Evolutionary conservation across 2,797 vertebrate genomes (phyloP).

Genomic region (Ctenochaetus hawaiiensis): DNA sequence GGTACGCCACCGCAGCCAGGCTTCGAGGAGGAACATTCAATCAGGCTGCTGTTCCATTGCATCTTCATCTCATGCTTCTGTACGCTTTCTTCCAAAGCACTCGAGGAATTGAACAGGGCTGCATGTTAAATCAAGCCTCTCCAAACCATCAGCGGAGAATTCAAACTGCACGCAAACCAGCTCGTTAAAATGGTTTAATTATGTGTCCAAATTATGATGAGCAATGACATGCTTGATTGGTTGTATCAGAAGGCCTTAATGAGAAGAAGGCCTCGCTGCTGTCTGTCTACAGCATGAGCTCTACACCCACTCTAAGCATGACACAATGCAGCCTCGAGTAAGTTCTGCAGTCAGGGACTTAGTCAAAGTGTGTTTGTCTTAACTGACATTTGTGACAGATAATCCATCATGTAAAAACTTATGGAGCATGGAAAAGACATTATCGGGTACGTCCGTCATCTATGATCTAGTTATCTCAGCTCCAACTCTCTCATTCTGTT

Average conservation of each 20-base stretch:
- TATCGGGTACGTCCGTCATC: slow-evolving; percentile 15
- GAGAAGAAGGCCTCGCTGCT: slow-evolving; percentile 55
- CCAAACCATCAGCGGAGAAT: slow-evolving; percentile 31
- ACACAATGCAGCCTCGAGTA: slow-evolving; percentile 56
- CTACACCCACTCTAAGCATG: slow-evolving; percentile 33
- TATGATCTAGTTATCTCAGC: slow-evolving; percentile 15
- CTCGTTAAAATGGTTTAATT: slow-evolving; percentile 79
- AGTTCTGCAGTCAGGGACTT: slow-evolving; percentile 5
- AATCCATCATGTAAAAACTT: slow-evolving; percentile 14
- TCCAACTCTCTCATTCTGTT: not conserved
- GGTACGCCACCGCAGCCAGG: slow-evolving; percentile 21
- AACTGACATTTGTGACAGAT: slow-evolving; percentile 27
- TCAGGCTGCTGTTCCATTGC: slow-evolving; percentile 31
- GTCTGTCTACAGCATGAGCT: slow-evolving; percentile 45
- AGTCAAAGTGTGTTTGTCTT: slow-evolving; percentile 47
- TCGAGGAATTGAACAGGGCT: not conserved
- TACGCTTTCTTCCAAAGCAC: not conserved
- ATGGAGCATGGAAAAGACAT: slow-evolving; percentile 13
- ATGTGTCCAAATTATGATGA: slow-evolving; percentile 75
- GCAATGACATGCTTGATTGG: slow-evolving; percentile 83
- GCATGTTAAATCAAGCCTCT: slow-evolving; percentile 11
- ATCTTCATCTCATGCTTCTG: slow-evolving; percentile 15
- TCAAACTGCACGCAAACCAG: slow-evolving; percentile 39
- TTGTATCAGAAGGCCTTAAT: slow-evolving; percentile 76
- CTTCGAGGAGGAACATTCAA: slow-evolving; percentile 49